phyloP scores from a whole-genome alignment of 1,140 invertebrate genomes.

The Hyles euphorbiae region DNA sequence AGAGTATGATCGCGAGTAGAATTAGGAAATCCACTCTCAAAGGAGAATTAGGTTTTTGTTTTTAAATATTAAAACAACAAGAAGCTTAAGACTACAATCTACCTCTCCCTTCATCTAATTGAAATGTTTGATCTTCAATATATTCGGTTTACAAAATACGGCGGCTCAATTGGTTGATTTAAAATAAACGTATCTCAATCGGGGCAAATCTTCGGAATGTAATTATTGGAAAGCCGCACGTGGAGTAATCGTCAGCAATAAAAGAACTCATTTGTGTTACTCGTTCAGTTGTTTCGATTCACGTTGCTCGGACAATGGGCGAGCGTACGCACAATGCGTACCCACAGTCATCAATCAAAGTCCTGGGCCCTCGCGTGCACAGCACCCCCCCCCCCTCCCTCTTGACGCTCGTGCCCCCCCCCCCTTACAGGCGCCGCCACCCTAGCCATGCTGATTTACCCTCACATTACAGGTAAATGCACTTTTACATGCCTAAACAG shows the following conservation, averaged over 20 bases:
- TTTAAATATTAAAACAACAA: too few relatives aligned
- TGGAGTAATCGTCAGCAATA: constrained; percentile 33
- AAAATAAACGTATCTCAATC: constrained; percentile 19
- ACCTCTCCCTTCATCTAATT: not conserved
- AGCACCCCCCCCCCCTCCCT: constrained; percentile 14
- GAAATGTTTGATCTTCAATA: not conserved
- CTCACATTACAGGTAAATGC: constrained; percentile 39
- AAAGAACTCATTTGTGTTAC: constrained; percentile 48
- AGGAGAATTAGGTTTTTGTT: too few relatives aligned
- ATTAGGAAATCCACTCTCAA: too few relatives aligned
- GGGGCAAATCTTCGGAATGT: constrained; percentile 19
- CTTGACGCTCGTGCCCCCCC: too few relatives aligned
- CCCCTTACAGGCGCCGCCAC: too few relatives aligned
- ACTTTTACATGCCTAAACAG: constrained; percentile 23
- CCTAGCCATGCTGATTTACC: constrained; percentile 33
- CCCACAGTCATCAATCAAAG: constrained; percentile 67
- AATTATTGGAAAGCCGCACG: constrained; percentile 15
- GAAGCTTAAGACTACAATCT: too few relatives aligned
- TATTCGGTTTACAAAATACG: not conserved
- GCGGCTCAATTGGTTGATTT: not conserved
- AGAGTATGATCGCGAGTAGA: too few relatives aligned
- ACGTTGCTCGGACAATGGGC: constrained; percentile 55
- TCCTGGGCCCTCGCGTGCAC: constrained; percentile 27
- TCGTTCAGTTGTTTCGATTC: constrained; percentile 59
- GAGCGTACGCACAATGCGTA: constrained; percentile 52